Evolutionary conservation across 2,888 invertebrate species (phyloP), one percentile per base, ranked within the genome.

Genomic region (Gymnocheta viridis): DNA sequence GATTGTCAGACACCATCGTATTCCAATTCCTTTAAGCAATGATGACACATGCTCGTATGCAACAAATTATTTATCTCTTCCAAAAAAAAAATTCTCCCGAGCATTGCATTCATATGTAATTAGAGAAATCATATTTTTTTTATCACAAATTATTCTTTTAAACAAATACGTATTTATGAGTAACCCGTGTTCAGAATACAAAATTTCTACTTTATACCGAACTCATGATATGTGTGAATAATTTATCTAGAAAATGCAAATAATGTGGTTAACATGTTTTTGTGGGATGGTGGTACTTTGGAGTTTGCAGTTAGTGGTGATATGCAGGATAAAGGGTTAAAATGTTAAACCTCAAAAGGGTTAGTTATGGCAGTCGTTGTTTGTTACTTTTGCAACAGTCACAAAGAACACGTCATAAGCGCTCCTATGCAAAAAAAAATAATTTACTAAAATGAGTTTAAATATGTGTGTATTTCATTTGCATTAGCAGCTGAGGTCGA

Each of bases 51-150:
- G 17, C 64, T 79, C 67, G 64, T 49, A 64, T 17, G 38, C 67
- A 78, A 74, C 69, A 80, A 83, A 83, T 83, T 83, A 79, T 74
- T 80, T 83, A 74, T 70, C 29, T 66, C 66, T 64, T 54, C n/a
- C 32, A 29, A 27, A 70, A 14, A 76, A 66, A 58, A n/a, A n/a
- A n/a, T n/a, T 62, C 80, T 60, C 76, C 54, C 56, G 80, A 69
- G 82, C 60, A 73, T 79, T 82, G 69, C 73, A 82, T 69, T 72
- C 69, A 74, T 69, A 73, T 69, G 67, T 74, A 79, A 73, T 82
- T 82, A 79, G 67, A 74, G 51, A 77, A 74, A 69, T 69, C 60
- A 66, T 73, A 51, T 62, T 44, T 60, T 29, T 41, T 51, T 51
- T 12, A 38, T 60, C 19, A 19, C 19, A 35, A 47, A 51, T 27